phyloP scores from a whole-genome alignment of 2,113 vertebrate genomes.

The Aramus guarauna region DNA sequence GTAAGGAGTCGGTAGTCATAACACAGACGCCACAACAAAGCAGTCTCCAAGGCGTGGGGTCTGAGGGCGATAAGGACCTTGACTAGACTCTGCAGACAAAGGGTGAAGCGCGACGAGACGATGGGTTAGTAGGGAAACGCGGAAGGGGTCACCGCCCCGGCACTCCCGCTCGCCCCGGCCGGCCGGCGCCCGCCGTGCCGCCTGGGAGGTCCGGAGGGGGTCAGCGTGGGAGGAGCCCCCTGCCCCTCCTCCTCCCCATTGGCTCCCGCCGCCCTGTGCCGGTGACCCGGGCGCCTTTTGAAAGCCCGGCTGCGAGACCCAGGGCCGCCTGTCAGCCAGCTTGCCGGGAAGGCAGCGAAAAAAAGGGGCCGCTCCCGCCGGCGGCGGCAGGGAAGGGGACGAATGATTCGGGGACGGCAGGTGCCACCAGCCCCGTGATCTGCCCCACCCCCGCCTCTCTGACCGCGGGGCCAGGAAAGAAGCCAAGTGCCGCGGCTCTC shows the following conservation, averaged over 20 bases:
- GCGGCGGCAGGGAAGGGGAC: no score
- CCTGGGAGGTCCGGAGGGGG: no score
- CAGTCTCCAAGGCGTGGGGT: background rate
- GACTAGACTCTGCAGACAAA: background rate
- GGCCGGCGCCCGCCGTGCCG: background rate
- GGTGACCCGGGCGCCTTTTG: background rate
- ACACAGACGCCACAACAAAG: background rate
- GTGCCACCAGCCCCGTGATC: background rate
- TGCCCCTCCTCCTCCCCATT: background rate
- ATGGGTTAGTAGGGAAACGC: rapidly evolving
- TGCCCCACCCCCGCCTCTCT: background rate
- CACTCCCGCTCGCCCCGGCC: rapidly evolving
- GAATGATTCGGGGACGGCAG: background rate
- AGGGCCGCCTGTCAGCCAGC: background rate
- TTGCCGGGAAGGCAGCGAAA: no score
- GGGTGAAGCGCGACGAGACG: background rate
- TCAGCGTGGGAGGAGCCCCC: background rate
- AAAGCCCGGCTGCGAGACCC: background rate
- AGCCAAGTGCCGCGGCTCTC: background rate
- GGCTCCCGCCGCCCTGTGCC: background rate
- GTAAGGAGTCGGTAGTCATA: background rate
- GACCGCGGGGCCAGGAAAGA: background rate
- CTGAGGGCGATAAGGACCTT: rapidly evolving
- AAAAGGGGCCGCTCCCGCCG: background rate
- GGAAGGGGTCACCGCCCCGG: background rate